Conservation (phyloP, 2,888 invertebrate genomes). For the Aphelenchoides bicaudatus region DNA sequence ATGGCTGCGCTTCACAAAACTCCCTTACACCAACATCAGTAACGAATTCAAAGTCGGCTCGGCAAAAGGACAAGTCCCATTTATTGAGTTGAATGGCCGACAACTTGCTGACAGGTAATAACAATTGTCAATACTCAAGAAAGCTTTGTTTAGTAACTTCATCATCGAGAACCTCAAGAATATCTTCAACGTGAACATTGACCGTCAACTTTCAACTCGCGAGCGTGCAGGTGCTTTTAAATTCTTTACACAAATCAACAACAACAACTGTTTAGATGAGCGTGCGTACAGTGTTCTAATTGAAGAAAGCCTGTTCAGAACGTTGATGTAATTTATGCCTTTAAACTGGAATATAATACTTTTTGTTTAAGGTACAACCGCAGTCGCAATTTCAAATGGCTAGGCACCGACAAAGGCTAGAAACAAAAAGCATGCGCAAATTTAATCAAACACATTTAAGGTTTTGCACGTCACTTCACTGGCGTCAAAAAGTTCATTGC, state of each 20-base stretch:
- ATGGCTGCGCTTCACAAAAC: slow-evolving; percentile 15
- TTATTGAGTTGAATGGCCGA: slow-evolving; percentile 87
- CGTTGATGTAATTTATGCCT: no score
- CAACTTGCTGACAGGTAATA: slow-evolving; percentile 83
- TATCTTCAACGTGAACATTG: slow-evolving; percentile 28
- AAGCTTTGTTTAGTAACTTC: no score
- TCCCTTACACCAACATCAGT: slow-evolving; percentile 7
- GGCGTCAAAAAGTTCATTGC: slow-evolving; percentile 45
- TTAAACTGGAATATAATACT: no score
- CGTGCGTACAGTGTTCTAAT: slow-evolving; percentile 44
- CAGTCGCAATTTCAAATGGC: slow-evolving; percentile 35
- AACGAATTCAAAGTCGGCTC: slow-evolving; percentile 5
- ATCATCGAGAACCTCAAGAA: slow-evolving; percentile 67
- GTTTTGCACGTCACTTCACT: slow-evolving; percentile 31
- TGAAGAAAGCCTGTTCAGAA: no score
- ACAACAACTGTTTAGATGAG: no score
- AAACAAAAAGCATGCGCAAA: no score
- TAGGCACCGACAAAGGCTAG: slow-evolving; percentile 41
- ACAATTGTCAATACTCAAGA: no score
- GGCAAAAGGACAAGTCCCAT: slow-evolving; percentile 69
- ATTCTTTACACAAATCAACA: no score
- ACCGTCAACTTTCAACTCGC: slow-evolving; percentile 30
- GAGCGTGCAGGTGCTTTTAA: no score
- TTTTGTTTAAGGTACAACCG: slow-evolving; percentile 38
- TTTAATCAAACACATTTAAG: no score